Conservation (phyloP, 2,888 invertebrate genomes). For the Allophyes oxyacanthae region DNA sequence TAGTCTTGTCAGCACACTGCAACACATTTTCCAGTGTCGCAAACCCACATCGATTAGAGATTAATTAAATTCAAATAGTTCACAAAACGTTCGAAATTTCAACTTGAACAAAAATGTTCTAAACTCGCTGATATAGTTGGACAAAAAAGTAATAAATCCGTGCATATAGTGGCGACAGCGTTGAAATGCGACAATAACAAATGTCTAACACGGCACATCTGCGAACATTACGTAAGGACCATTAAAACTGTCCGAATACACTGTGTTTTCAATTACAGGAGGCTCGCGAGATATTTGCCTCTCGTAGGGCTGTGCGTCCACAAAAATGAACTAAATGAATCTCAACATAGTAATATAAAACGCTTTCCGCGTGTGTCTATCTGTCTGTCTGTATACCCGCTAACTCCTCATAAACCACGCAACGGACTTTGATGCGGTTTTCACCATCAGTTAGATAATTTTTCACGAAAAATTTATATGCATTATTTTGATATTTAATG, state of each 20-base stretch:
- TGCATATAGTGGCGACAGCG: not conserved
- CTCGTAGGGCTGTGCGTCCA: conserved; percentile 68
- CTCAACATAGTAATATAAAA: too few species aligned
- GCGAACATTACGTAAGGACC: conserved; percentile 75
- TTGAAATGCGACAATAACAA: conserved; percentile 29
- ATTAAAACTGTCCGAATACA: conserved; percentile 85
- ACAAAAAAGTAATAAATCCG: conserved; percentile 24
- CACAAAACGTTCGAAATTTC: not conserved
- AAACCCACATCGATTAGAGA: too few species aligned
- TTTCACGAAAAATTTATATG: too few species aligned
- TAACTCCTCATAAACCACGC: too few species aligned
- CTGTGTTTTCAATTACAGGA: conserved; percentile 88
- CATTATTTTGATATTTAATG: too few species aligned
- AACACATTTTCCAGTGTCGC: too few species aligned
- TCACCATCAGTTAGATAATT: too few species aligned
- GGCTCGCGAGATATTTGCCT: conserved; percentile 84
- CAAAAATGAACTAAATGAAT: not conserved
- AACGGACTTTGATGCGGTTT: too few species aligned
- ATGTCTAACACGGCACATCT: conserved; percentile 53
- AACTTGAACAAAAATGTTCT: not conserved
- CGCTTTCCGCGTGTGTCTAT: too few species aligned
- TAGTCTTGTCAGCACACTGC: too few species aligned
- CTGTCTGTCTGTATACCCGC: too few species aligned
- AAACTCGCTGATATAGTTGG: conserved; percentile 19
- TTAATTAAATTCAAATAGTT: not conserved